Conservation (phyloP, 2,797 vertebrate species). For the Malacoctenus gilli region DNA sequence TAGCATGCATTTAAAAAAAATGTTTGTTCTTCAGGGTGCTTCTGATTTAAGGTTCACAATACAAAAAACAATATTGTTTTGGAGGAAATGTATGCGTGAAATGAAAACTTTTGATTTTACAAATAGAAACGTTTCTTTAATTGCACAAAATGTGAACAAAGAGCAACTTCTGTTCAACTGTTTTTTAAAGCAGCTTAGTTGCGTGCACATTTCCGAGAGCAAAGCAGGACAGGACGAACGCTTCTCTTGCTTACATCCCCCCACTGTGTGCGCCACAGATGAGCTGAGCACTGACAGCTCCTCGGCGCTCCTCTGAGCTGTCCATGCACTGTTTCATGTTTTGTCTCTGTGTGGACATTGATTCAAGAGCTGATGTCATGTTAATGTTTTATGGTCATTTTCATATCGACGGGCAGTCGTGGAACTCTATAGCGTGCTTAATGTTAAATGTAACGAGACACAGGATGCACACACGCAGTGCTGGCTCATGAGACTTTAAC, state of each 20-base stretch:
- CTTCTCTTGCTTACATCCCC: neutral
- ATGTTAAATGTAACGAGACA: slow-evolving; percentile 1
- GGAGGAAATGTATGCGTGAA: neutral
- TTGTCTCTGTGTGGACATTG: neutral
- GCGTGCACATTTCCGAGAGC: slow-evolving; percentile 1
- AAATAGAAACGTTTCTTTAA: too few species aligned
- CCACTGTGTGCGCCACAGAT: slow-evolving; percentile 1
- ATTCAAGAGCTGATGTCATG: slow-evolving; percentile 18
- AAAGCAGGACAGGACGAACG: neutral
- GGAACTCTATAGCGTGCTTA: too few species aligned
- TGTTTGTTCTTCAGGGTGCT: too few species aligned
- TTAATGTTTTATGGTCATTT: slow-evolving; percentile 6
- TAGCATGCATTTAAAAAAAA: too few species aligned
- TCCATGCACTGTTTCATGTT: slow-evolving; percentile 16
- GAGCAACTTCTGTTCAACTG: neutral
- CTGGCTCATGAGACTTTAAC: slow-evolving; percentile 27
- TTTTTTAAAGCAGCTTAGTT: too few species aligned
- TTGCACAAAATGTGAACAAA: neutral
- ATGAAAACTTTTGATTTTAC: neutral
- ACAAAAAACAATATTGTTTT: too few species aligned
- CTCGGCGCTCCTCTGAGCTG: slow-evolving; percentile 2
- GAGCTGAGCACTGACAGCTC: slow-evolving; percentile 19
- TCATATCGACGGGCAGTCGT: too few species aligned
- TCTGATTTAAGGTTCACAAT: too few species aligned
- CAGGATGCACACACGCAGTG: slow-evolving; percentile 5